Evolutionary conservation across 2,888 invertebrate genomes (phyloP), one percentile per base, ranked within the genome.

Genomic region (Scaeva pyrastri): DNA sequence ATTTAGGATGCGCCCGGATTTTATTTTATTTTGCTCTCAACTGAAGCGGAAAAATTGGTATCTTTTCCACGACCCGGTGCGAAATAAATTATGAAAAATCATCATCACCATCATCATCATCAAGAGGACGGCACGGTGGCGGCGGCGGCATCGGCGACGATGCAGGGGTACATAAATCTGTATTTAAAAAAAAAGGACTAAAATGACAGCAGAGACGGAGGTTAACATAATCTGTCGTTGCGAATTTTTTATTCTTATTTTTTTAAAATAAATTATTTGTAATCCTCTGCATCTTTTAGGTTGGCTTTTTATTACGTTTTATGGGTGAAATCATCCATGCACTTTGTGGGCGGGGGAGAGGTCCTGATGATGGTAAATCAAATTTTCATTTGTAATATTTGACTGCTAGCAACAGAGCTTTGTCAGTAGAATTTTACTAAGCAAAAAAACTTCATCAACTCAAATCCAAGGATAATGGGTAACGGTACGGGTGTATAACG

Each of bases 61-160:
- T 36, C 71, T 55, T 58, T 68, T 21, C 36, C 60, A 43, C 36
- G 10, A 23, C 19, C 66, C 66, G 71, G 60, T 73, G 62, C 48
- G 55, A 80, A 73, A 81, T 85, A 81, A 76, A 72, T 80, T 81
- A 85, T 85, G 76, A 85, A 76, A 80, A 81, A 85, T 73, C 80
- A 62, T 70, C 80, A 60, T 77, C 77, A 72, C 71, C 79, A 73
- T 56, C 77, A 64, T 73, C 83, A 75, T 72, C 79, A 68, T 52
- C 74, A 72, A 52, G 60, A 55, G 66, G 26, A 45, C n/a, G n/a
- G 45, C 64, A 64, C 16, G 26, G 64, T n/a, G 45, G 45, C 45
- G 48, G 41, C 16, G 39, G 11, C 10, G 10, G 11, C 0, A 12
- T 12, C 11, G 31, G 7, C 7, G 31, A 31, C 4, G 39, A 39